Evolutionary conservation across 2,113 vertebrate species (phyloP).

Genomic region (Oenanthe oenanthe): DNA sequence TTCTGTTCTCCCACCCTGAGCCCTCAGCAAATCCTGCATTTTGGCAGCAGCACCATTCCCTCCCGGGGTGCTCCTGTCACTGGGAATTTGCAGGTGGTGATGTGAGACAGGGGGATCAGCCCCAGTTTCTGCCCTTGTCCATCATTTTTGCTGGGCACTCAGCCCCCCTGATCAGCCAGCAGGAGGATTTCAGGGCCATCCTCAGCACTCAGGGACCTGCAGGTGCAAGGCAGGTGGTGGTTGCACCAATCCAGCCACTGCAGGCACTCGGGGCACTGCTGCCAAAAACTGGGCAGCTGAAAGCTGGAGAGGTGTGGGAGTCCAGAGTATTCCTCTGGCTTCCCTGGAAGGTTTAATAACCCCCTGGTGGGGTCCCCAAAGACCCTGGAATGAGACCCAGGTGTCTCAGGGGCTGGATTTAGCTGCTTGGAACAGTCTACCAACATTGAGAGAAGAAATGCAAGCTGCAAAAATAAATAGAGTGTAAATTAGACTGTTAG

Average conservation of each 20-base stretch:
- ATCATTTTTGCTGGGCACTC: not conserved
- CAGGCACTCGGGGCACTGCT: not conserved
- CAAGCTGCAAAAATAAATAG: too few relatives aligned
- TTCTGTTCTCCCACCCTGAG: not conserved
- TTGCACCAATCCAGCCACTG: not conserved
- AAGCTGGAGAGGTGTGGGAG: not conserved
- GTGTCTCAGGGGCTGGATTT: too few relatives aligned
- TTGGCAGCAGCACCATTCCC: not conserved
- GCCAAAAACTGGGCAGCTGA: not conserved
- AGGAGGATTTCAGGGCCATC: not conserved
- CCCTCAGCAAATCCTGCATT: not conserved
- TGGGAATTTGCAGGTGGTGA: not conserved
- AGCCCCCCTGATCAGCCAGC: not conserved
- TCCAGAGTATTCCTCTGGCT: too few relatives aligned
- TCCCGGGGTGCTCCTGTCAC: not conserved
- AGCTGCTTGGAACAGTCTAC: too few relatives aligned
- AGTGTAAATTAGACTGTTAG: too few relatives aligned
- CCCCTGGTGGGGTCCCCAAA: too few relatives aligned
- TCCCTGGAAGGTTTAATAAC: too few relatives aligned
- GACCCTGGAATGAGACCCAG: too few relatives aligned
- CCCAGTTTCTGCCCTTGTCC: rapidly evolving
- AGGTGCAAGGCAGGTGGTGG: not conserved
- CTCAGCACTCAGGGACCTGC: not conserved
- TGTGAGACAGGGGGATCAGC: rapidly evolving
- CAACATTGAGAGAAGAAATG: too few relatives aligned